Percentiles rank a stretch among this genome's conserved stretches.
phyloP scores from a whole-genome alignment of 2,113 vertebrate genomes.

The Dasypus novemcinctus region DNA sequence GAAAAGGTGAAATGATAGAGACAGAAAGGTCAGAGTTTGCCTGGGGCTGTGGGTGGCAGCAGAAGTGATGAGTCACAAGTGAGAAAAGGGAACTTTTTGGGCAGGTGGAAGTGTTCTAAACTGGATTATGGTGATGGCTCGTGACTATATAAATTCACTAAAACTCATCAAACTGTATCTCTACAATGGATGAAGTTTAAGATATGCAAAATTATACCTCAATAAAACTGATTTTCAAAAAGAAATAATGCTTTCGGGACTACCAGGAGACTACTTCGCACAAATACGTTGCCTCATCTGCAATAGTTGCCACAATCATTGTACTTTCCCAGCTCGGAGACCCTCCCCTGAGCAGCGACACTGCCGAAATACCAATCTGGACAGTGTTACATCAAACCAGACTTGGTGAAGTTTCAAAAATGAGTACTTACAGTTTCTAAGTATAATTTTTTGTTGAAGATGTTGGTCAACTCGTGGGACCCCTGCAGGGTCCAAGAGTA shows the following conservation, averaged over 20 bases:
- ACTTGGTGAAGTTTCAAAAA: background rate
- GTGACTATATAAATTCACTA: background rate
- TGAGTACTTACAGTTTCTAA: background rate
- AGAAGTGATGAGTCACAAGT: too few relatives aligned
- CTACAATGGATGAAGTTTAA: background rate
- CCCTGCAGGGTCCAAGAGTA: background rate
- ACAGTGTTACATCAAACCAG: background rate
- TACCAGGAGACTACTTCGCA: background rate
- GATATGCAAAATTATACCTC: background rate
- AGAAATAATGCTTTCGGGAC: background rate
- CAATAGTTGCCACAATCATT: background rate
- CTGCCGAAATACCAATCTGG: background rate
- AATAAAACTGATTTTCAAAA: background rate
- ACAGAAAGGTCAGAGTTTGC: background rate
- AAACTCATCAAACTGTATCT: background rate
- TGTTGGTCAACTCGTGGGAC: background rate
- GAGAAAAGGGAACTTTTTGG: background rate
- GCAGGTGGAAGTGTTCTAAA: background rate
- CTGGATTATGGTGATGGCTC: fast-evolving
- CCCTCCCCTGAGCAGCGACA: background rate
- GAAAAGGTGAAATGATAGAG: background rate
- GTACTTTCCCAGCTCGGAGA: background rate
- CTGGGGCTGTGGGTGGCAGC: background rate
- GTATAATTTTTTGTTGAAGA: background rate
- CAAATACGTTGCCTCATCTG: background rate